A percentile compares a stretch with the other conserved stretches of the same genome.
These are phyloP conservation scores for Limanda limanda DNA, from an alignment of 2,113 vertebrate genomes.

Conservation along the genomic window DNA sequence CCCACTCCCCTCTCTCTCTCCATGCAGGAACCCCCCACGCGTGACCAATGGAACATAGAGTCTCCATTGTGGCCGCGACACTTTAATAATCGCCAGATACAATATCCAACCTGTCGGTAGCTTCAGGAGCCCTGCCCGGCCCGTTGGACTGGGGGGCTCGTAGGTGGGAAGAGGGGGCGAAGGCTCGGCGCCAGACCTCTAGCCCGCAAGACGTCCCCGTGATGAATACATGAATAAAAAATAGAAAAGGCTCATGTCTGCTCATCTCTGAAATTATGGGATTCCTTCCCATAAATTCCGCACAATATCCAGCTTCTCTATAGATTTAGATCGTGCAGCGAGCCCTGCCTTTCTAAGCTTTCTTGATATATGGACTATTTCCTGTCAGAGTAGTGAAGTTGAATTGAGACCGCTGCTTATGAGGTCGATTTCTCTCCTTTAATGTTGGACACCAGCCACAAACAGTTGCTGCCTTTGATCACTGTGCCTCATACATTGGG, in stretches of 20 bases:
- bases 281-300: slow-evolving; percentile 9
- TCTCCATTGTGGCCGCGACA: slow-evolving; percentile 93
- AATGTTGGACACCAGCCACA: not conserved
- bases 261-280: slow-evolving; percentile 70
- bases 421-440: not conserved
- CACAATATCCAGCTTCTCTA: not conserved
- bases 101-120: slow-evolving; percentile 99
- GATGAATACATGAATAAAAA: slow-evolving; percentile 85
- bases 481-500: slow-evolving; percentile 10
- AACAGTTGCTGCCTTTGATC: not conserved
- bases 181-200: slow-evolving; percentile 84
- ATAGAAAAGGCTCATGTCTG: slow-evolving; percentile 69
- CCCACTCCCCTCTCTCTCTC: slow-evolving; percentile 80
- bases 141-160: slow-evolving; percentile 79
- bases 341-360: not conserved
- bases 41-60: slow-evolving; percentile 99
- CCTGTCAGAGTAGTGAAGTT: not conserved
- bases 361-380: not conserved
- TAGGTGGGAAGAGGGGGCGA: slow-evolving; percentile 80
- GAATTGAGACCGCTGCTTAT: no score
- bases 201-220: slow-evolving; percentile 68
- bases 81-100: slow-evolving; percentile 99
- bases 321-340: not conserved
- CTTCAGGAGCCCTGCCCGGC: slow-evolving; percentile 90
- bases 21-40: slow-evolving; percentile 90